These are phyloP conservation scores for Prolemur simus DNA, from an alignment of 2,113 vertebrate species.

Conservation along the genomic window DNA sequence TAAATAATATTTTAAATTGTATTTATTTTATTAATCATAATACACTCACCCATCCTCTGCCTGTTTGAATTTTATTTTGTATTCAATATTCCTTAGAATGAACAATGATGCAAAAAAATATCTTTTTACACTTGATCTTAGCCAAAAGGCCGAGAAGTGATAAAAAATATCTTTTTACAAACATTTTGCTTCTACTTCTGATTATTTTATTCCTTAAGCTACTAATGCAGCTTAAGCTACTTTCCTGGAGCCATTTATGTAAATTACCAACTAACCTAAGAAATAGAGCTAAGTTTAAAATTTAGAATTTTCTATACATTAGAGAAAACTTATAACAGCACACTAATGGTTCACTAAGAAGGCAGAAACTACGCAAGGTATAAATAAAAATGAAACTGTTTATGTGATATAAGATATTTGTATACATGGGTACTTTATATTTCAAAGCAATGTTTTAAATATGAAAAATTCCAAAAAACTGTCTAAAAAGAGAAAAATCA, in stretches of 20 bases:
- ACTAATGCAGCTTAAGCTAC: neutral
- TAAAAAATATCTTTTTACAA: neutral
- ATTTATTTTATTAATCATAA: neutral
- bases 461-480: neutral
- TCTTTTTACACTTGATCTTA: neutral
- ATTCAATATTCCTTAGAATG: neutral
- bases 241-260: neutral
- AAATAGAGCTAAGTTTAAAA: neutral
- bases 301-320: neutral
- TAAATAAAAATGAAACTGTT: neutral
- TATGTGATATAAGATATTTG: neutral
- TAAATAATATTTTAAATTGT: neutral
- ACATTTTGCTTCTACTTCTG: neutral
- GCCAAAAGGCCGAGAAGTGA: no score
- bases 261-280: neutral
- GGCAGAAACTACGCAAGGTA: neutral
- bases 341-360: neutral
- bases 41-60: neutral
- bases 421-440: neutral
- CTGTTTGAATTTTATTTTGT: neutral
- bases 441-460: neutral
- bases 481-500: neutral
- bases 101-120: neutral
- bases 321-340: neutral
- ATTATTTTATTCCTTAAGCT: neutral